phyloP scores from a whole-genome alignment of 2,113 vertebrate species.

The Telmatochromis brachygnathus region DNA sequence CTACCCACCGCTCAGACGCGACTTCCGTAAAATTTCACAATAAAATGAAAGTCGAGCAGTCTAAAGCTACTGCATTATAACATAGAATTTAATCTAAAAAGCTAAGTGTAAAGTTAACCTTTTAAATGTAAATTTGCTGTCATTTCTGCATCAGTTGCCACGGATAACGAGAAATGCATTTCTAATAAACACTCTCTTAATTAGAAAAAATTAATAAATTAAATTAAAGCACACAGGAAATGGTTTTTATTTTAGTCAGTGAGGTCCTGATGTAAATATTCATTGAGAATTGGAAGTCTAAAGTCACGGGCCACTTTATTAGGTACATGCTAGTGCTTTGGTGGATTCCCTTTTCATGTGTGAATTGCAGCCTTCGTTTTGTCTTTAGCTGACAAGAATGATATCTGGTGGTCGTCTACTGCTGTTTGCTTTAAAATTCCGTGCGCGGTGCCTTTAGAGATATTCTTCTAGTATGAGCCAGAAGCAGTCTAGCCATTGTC shows the following conservation, averaged over 20 bases:
- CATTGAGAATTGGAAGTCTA: not conserved
- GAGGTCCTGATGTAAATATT: not conserved
- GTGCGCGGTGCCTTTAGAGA: not conserved
- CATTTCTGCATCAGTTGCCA: not conserved
- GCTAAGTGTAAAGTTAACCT: not conserved
- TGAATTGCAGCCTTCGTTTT: not conserved
- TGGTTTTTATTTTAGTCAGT: not conserved
- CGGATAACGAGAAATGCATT: not conserved
- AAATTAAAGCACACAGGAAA: not conserved
- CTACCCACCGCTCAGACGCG: rapidly evolving
- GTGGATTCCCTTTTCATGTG: not conserved
- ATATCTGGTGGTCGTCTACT: not conserved
- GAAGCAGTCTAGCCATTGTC: not conserved
- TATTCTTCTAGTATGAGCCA: not conserved
- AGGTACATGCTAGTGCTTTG: not conserved
- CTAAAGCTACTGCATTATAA: not conserved
- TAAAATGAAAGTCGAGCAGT: not conserved
- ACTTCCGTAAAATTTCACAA: constrained; percentile 27
- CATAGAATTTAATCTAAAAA: not conserved
- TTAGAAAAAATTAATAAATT: not conserved
- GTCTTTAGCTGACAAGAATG: not conserved
- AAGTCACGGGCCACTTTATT: not conserved
- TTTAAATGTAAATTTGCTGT: not conserved
- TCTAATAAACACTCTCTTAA: not conserved
- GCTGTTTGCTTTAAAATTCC: not conserved